These are phyloP conservation scores for Sitta carolinensis DNA, from an alignment of 2,797 vertebrate species.

Conservation along the genomic window DNA sequence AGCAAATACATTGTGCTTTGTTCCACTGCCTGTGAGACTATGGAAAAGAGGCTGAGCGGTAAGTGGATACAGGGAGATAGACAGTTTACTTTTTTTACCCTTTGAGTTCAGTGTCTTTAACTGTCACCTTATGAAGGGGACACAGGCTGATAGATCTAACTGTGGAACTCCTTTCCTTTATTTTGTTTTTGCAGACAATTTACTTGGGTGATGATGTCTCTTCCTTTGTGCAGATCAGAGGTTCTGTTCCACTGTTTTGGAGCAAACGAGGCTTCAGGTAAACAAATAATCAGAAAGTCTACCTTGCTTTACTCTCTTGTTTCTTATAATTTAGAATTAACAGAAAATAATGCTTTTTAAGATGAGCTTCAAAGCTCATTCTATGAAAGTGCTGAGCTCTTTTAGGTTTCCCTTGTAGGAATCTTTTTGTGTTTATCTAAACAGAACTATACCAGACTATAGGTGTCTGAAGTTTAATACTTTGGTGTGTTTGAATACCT, in stretches of 20 bases:
- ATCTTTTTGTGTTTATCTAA: background rate
- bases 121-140: slow-evolving; percentile 39
- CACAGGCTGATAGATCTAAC: slow-evolving; percentile 25
- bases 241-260: slow-evolving; percentile 83
- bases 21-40: background rate
- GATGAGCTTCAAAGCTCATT: background rate
- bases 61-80: slow-evolving; percentile 15
- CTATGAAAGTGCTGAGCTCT: background rate
- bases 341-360: background rate
- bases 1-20: background rate
- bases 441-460: background rate
- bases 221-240: slow-evolving; percentile 82
- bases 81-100: slow-evolving; percentile 17
- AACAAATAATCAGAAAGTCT: background rate
- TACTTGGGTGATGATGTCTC: slow-evolving; percentile 81
- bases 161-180: slow-evolving; percentile 17
- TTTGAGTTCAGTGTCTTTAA: slow-evolving; percentile 58
- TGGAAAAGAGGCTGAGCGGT: background rate
- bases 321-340: background rate
- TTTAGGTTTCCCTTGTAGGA: background rate
- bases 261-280: slow-evolving; percentile 80
- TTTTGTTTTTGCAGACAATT: slow-evolving; percentile 72
- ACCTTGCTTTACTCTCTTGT: background rate
- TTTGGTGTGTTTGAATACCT: background rate
- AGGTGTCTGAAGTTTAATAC: background rate